phyloP scores from a whole-genome alignment of 2,113 vertebrate genomes.

The Sinocyclocheilus rhinocerous region DNA sequence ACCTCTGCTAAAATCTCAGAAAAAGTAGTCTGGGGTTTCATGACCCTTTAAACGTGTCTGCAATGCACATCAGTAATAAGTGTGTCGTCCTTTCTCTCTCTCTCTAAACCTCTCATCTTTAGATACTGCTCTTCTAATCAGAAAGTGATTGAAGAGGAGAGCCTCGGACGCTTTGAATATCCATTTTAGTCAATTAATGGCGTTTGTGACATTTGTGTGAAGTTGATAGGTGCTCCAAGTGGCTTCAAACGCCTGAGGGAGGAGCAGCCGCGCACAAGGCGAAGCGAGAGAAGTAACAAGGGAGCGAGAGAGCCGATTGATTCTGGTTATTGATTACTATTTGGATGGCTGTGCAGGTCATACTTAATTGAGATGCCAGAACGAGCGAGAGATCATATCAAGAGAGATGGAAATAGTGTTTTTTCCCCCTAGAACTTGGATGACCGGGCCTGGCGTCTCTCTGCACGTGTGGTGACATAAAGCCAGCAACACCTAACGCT shows the following conservation, averaged over 20 bases:
- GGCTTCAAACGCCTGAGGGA: constrained; percentile 50
- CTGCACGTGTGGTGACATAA: constrained; percentile 54
- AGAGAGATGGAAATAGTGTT: constrained; percentile 28
- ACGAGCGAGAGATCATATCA: constrained; percentile 31
- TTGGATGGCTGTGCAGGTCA: constrained; percentile 55
- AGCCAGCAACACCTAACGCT: constrained; percentile 66
- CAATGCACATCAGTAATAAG: constrained; percentile 41
- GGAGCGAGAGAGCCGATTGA: constrained; percentile 58
- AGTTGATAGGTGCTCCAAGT: constrained; percentile 58
- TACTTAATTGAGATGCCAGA: constrained; percentile 64
- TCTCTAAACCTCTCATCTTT: constrained; percentile 40
- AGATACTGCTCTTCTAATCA: constrained; percentile 59
- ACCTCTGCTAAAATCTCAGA: no score
- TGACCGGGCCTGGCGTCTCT: background rate
- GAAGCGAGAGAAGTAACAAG: constrained; percentile 23
- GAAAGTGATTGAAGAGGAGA: constrained; percentile 61
- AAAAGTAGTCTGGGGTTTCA: no score
- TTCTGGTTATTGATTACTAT: constrained; percentile 67
- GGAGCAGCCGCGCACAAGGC: background rate
- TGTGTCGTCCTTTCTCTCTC: constrained; percentile 28
- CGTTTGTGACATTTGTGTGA: constrained; percentile 67
- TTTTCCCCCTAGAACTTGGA: background rate
- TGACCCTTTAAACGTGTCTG: constrained; percentile 34
- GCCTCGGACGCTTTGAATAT: constrained; percentile 62
- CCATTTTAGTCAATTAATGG: constrained; percentile 65